Base-by-base conservation (phyloP, 2,113 vertebrate species). In the Gila orcuttii region DNA sequence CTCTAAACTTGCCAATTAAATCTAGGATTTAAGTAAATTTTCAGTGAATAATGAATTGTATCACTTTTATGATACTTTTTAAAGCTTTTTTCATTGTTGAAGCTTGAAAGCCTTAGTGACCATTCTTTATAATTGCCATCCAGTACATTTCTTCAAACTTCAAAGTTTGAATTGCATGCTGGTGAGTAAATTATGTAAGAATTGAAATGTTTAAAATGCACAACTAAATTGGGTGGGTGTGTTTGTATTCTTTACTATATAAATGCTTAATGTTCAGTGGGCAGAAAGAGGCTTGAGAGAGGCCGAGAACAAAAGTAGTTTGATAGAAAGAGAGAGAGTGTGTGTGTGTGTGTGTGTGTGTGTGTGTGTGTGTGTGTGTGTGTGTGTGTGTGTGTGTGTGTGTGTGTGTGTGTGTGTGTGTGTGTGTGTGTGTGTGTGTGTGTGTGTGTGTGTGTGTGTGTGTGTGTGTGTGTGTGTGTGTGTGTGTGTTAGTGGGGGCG, bases 401-500 rank as follows among this genome's bases (percentile, higher is more conserved):
- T 77, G 73, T 66, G 47, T 55, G 74, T 86, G 17, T 87, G 82
- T 36, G 80, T 39, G 59, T 85, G 23, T 83, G 74, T 73, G 4
- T 69, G 50, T 17, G 50, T 17, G 50, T 52, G 60, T 28, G 68
- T 66, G 36, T 64, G 75, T 62, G 60, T 25, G 60, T 82, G 50
- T 17, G 50, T 17, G 50, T 6, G 60, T 28, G 69, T 57, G 36
- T 64, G 75, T 12, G 60, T n/a, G 60, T 79, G 47, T 42, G 47
- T 69, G 31, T 81, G 60, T 3, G 73, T 77, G 57, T 77, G 73
- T 66, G 47, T 55, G 74, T 86, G 17, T 87, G 82, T 36, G 80
- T 39, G 59, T 74, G 23, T 79, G 75, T 74, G 2, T 71, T 60
- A 39, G 82, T 59, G 25, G 64, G 60, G 71, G 39, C 74, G n/a